phyloP scores from a whole-genome alignment of 2,797 vertebrate species.

The Coreius guichenoti region DNA sequence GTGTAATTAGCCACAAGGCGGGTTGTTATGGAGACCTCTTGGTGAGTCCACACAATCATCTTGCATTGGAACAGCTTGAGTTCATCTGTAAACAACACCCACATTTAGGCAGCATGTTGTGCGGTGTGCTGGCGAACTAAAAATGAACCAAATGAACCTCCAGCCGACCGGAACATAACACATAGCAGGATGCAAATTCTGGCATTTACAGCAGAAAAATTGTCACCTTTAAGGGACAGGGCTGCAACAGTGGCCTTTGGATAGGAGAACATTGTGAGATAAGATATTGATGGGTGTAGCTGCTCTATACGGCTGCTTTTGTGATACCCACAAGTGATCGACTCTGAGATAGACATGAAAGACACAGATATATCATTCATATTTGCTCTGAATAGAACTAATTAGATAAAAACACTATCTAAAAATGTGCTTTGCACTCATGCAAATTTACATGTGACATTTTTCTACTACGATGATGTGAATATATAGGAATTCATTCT shows the following conservation, averaged over 20 bases:
- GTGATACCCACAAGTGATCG: background rate
- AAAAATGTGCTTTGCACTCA: background rate
- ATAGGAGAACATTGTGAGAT: conserved; percentile 26
- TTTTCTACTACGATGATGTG: background rate
- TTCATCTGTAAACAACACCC: conserved; percentile 35
- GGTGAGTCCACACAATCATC: conserved; percentile 15
- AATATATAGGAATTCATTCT: background rate
- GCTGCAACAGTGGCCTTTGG: conserved; percentile 74
- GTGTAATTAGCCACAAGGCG: background rate
- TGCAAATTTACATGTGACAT: conserved; percentile 19
- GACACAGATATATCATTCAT: background rate
- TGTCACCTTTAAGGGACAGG: conserved; percentile 71
- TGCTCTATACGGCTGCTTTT: conserved; percentile 1
- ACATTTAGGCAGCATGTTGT: conserved; percentile 31
- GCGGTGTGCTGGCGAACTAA: background rate
- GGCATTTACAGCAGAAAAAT: conserved; percentile 76
- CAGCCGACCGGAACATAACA: background rate
- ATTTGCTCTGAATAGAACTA: background rate
- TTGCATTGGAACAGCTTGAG: conserved; percentile 23
- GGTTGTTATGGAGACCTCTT: conserved; percentile 10
- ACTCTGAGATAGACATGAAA: conserved; percentile 4
- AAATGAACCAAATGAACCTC: background rate
- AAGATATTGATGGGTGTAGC: conserved; percentile 48
- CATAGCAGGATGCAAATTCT: conserved; percentile 65
- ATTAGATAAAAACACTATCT: background rate